Evolutionary conservation across 2,113 vertebrate genomes (phyloP).

Genomic region (Piprites chloris): DNA sequence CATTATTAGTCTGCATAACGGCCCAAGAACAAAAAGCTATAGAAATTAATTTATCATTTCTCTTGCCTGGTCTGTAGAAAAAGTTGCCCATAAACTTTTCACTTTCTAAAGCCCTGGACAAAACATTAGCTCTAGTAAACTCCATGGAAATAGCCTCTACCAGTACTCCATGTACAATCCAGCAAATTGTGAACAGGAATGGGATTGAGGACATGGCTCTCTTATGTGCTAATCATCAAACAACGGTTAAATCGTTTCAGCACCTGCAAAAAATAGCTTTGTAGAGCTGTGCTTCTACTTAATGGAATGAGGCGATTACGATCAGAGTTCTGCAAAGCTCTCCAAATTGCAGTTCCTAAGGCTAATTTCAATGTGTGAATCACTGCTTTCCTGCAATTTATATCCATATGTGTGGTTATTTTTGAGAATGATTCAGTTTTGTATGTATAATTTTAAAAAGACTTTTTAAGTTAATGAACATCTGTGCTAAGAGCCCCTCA

Average conservation of each 20-base stretch:
- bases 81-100: background rate
- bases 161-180: background rate
- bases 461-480: slow-evolving; percentile 64
- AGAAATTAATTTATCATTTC: background rate
- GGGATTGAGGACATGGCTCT: background rate
- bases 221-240: background rate
- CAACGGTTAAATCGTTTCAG: background rate
- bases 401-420: slow-evolving; percentile 62
- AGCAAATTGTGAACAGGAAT: background rate
- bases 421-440: slow-evolving; percentile 64
- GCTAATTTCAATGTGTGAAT: slow-evolving; percentile 63
- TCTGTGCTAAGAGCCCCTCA: slow-evolving; percentile 51
- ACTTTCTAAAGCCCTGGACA: background rate
- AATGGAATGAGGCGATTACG: slow-evolving; percentile 2
- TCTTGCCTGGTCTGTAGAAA: background rate
- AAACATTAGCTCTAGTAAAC: background rate
- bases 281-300: slow-evolving; percentile 5
- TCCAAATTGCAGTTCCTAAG: slow-evolving; percentile 31
- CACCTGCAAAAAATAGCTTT: slow-evolving; percentile 29
- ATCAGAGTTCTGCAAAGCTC: slow-evolving; percentile 36
- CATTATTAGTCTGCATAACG: background rate
- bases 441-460: slow-evolving; percentile 58
- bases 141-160: background rate
- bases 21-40: background rate
- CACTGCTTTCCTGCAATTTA: slow-evolving; percentile 64